These are phyloP conservation scores for Pherbina coryleti DNA, from an alignment of 2,888 invertebrate species.

Conservation along the genomic window DNA sequence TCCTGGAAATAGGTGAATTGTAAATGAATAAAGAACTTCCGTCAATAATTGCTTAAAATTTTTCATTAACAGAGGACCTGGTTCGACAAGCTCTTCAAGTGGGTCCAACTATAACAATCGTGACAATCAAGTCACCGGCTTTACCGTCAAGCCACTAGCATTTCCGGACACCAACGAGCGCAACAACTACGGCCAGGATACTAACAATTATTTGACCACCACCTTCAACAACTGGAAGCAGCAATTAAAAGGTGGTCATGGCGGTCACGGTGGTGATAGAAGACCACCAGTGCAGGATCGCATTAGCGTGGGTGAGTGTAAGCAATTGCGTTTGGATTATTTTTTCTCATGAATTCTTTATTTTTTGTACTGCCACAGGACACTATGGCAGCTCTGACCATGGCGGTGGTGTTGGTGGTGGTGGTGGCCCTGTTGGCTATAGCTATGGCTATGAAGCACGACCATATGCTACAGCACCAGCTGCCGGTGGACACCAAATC, in stretches of 20 bases:
- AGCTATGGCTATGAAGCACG: neutral
- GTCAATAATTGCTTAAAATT: no score
- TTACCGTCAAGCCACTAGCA: constrained; percentile 47
- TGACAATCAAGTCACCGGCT: constrained; percentile 40
- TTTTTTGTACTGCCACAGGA: constrained; percentile 49
- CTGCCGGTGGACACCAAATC: constrained; percentile 32
- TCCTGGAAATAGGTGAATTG: no score
- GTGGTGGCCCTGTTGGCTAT: neutral
- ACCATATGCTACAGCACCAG: neutral
- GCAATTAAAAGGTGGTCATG: constrained; percentile 41
- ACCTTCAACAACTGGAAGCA: constrained; percentile 58
- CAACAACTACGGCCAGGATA: constrained; percentile 46
- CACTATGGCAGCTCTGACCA: constrained; percentile 52
- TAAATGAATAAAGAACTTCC: no score
- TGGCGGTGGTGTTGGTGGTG: constrained; percentile 28
- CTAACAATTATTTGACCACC: constrained; percentile 47
- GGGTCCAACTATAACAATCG: constrained; percentile 13
- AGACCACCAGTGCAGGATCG: constrained; percentile 54
- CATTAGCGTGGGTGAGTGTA: constrained; percentile 62
- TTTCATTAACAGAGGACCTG: constrained; percentile 52
- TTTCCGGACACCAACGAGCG: constrained; percentile 45
- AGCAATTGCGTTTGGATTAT: neutral
- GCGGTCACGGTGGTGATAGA: constrained; percentile 32
- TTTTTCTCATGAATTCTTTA: neutral
- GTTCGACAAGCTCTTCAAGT: constrained; percentile 44